phyloP scores from a whole-genome alignment of 92 coral and sea anemone genomes.

The Scolanthus callimorphus region DNA sequence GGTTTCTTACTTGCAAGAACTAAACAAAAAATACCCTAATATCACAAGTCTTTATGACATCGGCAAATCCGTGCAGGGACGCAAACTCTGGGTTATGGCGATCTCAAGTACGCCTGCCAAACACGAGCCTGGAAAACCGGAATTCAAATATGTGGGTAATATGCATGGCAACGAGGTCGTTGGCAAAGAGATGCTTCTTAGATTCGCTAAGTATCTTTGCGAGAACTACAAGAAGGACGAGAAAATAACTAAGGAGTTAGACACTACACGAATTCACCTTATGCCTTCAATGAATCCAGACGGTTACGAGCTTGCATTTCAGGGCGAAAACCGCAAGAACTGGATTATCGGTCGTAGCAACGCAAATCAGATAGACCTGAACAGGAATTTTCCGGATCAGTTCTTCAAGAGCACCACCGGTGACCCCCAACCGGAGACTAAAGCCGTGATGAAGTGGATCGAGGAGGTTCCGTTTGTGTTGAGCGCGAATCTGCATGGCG shows the following conservation, averaged over 20 bases:
- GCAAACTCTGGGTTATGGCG: constrained; percentile 91
- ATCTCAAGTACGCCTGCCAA: constrained; percentile 76
- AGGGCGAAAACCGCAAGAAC: constrained; percentile 83
- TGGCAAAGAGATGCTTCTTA: constrained; percentile 88
- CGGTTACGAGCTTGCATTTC: constrained; percentile 91
- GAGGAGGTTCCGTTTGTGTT: constrained; percentile 75
- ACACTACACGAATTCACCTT: constrained; percentile 88
- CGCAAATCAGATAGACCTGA: constrained; percentile 90
- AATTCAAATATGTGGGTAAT: constrained; percentile 90
- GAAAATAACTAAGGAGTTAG: constrained; percentile 62
- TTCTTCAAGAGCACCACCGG: constrained; percentile 75
- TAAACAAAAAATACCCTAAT: constrained; percentile 77
- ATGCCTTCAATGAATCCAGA: constrained; percentile 99
- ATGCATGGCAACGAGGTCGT: constrained; percentile 99
- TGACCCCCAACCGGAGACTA: constrained; percentile 84
- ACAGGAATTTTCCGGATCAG: constrained; percentile 98
- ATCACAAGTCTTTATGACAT: constrained; percentile 85
- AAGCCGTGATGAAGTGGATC: constrained; percentile 96
- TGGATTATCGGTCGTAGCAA: constrained; percentile 97
- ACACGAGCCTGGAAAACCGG: constrained; percentile 94
- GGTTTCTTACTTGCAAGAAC: constrained; percentile 60
- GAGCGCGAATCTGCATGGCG: constrained; percentile 97
- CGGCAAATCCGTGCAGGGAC: constrained; percentile 88
- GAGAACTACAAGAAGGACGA: constrained; percentile 78
- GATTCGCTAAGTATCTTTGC: constrained; percentile 75